Percentiles rank a stretch among this genome's conserved stretches.
These are phyloP conservation scores for Pseudanteris insignis DNA, from an alignment of 2,888 invertebrate species.

Conservation along the genomic window DNA sequence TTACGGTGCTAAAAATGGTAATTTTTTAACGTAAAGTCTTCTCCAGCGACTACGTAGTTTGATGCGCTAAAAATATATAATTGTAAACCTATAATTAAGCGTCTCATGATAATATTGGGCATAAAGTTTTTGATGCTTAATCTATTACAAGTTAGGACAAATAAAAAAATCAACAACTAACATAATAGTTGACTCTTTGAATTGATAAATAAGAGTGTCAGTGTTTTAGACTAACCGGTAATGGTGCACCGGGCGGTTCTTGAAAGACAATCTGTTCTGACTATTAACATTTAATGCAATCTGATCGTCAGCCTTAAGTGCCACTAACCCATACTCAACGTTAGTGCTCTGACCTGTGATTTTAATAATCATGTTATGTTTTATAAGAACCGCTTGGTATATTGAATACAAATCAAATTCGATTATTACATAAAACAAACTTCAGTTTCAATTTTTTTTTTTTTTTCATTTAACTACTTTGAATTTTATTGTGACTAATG, in stretches of 20 bases:
- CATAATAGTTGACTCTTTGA: conserved; percentile 21
- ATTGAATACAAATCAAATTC: too few relatives aligned
- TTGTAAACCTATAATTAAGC: conserved; percentile 8
- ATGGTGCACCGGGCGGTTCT: conserved; percentile 26
- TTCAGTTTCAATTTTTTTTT: too few relatives aligned
- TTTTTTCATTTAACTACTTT: too few relatives aligned
- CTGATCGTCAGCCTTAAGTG: conserved; percentile 31
- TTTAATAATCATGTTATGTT: conserved; percentile 3
- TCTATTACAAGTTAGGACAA: conserved; percentile 22
- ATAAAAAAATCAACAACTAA: conserved; percentile 11
- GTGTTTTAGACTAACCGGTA: conserved; percentile 25
- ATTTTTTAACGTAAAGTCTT: conserved; percentile 24
- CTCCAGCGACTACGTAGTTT: conserved; percentile 12
- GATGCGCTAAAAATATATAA: conserved; percentile 1
- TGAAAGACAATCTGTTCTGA: conserved; percentile 29
- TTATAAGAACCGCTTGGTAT: conserved; percentile 15
- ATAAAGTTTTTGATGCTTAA: conserved; percentile 33
- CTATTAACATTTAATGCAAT: conserved; percentile 12
- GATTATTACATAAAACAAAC: too few relatives aligned
- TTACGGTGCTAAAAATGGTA: conserved; percentile 21
- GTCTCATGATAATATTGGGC: conserved; percentile 21
- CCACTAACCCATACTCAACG: conserved; percentile 9
- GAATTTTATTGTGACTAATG: too few relatives aligned
- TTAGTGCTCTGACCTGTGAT: conserved; percentile 1
- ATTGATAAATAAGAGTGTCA: conserved; percentile 25